Conservation (phyloP, 2,888 invertebrate genomes). For the Drosophila neonasuta region DNA sequence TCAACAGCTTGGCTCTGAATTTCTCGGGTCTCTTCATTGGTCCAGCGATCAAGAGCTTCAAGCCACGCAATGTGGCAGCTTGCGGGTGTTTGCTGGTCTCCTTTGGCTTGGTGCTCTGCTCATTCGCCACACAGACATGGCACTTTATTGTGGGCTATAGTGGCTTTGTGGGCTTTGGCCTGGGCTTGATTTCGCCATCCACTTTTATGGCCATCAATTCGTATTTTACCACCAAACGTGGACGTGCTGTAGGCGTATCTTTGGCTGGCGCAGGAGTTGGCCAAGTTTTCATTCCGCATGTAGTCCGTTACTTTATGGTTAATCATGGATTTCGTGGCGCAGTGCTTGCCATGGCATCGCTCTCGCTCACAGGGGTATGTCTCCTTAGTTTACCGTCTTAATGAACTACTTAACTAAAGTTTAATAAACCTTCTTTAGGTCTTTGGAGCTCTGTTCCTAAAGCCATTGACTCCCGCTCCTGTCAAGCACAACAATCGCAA, state of each 20-base stretch:
- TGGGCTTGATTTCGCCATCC: slow-evolving; percentile 88
- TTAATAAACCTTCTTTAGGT: slow-evolving; percentile 79
- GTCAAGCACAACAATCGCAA: slow-evolving; percentile 76
- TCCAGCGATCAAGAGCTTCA: slow-evolving; percentile 85
- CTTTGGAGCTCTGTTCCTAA: slow-evolving; percentile 84
- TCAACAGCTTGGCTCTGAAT: slow-evolving; percentile 83
- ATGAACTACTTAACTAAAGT: slow-evolving; percentile 7
- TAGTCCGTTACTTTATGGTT: slow-evolving; percentile 86
- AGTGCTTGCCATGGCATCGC: slow-evolving; percentile 85
- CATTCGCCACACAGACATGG: slow-evolving; percentile 83
- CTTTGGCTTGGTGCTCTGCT: slow-evolving; percentile 83
- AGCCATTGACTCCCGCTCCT: slow-evolving; percentile 84
- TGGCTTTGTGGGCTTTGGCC: slow-evolving; percentile 84
- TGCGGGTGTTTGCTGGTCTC: slow-evolving; percentile 84
- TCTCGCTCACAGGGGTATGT: slow-evolving; percentile 87
- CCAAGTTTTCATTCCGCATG: slow-evolving; percentile 88
- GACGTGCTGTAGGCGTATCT: slow-evolving; percentile 89
- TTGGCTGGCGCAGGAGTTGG: slow-evolving; percentile 90
- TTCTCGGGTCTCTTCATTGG: slow-evolving; percentile 87
- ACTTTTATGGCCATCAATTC: slow-evolving; percentile 88
- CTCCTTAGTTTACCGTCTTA: neutral
- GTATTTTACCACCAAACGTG: slow-evolving; percentile 87
- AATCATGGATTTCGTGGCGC: slow-evolving; percentile 86
- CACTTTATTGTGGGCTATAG: slow-evolving; percentile 85
- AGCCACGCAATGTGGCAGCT: slow-evolving; percentile 84